phyloP scores from a whole-genome alignment of 2,113 vertebrate species.

The Spilogale gracilis region DNA sequence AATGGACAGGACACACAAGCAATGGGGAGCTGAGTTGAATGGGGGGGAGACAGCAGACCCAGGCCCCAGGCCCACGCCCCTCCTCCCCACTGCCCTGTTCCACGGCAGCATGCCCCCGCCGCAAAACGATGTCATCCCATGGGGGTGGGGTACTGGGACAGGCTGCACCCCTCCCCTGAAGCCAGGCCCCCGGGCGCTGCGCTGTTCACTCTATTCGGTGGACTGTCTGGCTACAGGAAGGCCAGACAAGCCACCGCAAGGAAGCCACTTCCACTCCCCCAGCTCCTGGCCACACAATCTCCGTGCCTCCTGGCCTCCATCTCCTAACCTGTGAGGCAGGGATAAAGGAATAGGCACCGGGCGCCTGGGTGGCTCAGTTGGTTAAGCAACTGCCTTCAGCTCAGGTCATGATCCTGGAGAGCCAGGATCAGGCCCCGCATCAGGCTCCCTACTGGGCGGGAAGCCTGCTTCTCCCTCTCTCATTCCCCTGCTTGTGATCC shows the following conservation, averaged over 20 bases:
- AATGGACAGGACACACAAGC: not conserved
- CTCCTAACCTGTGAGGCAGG: not conserved
- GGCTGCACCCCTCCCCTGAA: fast-evolving
- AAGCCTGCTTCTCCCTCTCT: no score
- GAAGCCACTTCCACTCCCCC: not conserved
- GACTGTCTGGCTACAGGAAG: not conserved
- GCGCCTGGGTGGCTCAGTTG: no score
- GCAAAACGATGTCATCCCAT: not conserved
- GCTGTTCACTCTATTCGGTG: fast-evolving
- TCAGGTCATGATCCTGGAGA: no score
- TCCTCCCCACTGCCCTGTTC: not conserved
- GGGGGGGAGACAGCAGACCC: not conserved
- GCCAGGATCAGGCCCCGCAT: no score
- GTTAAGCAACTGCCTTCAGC: no score
- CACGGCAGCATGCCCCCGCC: fast-evolving
- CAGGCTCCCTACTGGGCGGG: no score
- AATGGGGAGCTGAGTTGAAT: not conserved
- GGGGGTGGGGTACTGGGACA: no score
- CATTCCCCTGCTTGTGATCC: no score
- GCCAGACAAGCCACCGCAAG: fast-evolving
- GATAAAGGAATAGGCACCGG: no score
- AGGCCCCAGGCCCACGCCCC: not conserved
- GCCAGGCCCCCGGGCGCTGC: fast-evolving
- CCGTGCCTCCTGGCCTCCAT: not conserved
- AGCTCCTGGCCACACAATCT: not conserved